Evolutionary conservation across 1,140 invertebrate genomes (phyloP), one percentile per base, ranked within the genome.

Genomic region (Dryas iulia): DNA sequence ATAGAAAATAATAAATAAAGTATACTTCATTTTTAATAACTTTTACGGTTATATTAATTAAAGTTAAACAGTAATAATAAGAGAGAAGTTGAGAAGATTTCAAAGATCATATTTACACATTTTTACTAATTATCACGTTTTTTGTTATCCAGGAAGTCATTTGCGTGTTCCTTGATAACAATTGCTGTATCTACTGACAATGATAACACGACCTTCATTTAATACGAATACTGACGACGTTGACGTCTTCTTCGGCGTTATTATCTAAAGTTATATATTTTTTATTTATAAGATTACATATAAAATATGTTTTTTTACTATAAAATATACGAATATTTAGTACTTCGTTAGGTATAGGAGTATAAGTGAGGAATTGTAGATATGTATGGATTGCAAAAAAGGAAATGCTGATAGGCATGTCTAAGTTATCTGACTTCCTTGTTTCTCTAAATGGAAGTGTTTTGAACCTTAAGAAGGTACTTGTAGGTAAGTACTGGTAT

Each of bases 151-250:
- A 86, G 87, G 89, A 90, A 90, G 82, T 84, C 73, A 78, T 74
- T 82, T 73, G 75, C 64, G 77, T 73, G 78, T 84, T 74, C 77
- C 73, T 69, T 83, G 87, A 91, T 91, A 91, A 91, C 85, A 87
- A 88, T 90, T 89, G 89, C 84, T 79, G 77, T 88, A 84, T 91
- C 87, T 89, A 77, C 73, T 71, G 74, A 72, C 63, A 65, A 78
- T 79, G 86, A 90, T 89, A 89, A 87, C 72, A 68, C 69, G 84
- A 64, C 84, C 82, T 90, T 88, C 82, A 71, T 35, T 62, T 35
- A 73, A 78, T 73, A 79, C 75, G 74, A 79, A 76, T 67, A 69
- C 64, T 73, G 71, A 73, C 66, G 69, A 31, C 8, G 53, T 61
- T 26, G 26, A 56, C 33, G 60, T 61, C 33, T 35, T 59, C 21